Conservation (phyloP, 2,113 vertebrate species). For the Mobula hypostoma region DNA sequence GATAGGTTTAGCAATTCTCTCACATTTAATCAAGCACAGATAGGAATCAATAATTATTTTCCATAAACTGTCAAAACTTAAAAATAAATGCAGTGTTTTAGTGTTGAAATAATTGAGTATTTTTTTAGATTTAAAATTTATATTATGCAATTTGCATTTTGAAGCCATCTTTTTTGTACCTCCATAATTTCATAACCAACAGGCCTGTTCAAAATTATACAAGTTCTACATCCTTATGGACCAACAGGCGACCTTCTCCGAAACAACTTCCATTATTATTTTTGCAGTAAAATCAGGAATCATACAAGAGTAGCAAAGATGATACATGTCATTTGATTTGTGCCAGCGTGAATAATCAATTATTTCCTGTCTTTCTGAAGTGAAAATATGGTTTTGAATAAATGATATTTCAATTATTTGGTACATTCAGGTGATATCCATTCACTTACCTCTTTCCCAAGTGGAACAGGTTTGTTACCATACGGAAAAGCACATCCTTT, state of each 20-base stretch:
- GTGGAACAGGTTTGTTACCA: constrained; percentile 95
- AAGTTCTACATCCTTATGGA: not conserved
- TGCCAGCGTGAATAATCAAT: not conserved
- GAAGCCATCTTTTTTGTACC: not conserved
- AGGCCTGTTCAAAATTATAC: not conserved
- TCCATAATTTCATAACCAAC: not conserved
- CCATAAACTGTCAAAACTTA: not conserved
- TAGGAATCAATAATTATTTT: not conserved
- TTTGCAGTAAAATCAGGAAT: not conserved
- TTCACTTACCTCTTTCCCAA: constrained; percentile 78
- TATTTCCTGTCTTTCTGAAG: too few species aligned
- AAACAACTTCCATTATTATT: not conserved
- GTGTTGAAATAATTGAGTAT: not conserved
- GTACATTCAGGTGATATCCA: not conserved
- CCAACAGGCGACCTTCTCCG: not conserved
- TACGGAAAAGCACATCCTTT: constrained; percentile 83
- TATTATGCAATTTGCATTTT: not conserved
- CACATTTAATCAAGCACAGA: not conserved
- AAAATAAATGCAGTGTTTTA: not conserved
- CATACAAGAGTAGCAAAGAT: not conserved
- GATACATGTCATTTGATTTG: not conserved
- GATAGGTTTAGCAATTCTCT: not conserved
- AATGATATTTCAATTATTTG: not conserved
- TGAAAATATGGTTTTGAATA: not conserved
- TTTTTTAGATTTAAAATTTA: not conserved